These are phyloP conservation scores for Chloroceryle inda DNA, from an alignment of 2,797 vertebrate genomes.

Conservation along the genomic window DNA sequence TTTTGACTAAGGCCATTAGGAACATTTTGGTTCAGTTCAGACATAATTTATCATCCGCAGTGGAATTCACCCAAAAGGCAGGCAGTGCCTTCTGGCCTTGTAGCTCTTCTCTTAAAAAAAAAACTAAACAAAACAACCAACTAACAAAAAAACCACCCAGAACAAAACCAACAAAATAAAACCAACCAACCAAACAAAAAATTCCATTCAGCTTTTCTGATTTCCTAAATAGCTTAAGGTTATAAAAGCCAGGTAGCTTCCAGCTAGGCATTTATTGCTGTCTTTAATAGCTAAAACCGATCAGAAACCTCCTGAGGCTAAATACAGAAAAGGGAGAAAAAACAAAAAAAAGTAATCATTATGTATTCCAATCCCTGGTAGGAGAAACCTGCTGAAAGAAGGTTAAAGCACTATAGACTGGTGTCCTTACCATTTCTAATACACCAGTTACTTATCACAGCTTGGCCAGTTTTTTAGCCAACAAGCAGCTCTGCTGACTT, in stretches of 20 bases:
- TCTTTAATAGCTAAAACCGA: conserved; percentile 55
- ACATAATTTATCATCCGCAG: conserved; percentile 75
- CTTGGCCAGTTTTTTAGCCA: not conserved
- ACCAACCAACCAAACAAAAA: accelerated
- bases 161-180: too few species aligned
- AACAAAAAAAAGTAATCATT: not conserved
- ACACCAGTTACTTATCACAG: not conserved
- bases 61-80: conserved; percentile 72
- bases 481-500: not conserved
- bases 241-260: conserved; percentile 50
- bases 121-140: too few species aligned
- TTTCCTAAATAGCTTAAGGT: conserved; percentile 56
- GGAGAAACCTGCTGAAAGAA: conserved; percentile 17
- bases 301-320: conserved; percentile 55
- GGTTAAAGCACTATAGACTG: not conserved
- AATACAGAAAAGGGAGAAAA: not conserved
- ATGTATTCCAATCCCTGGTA: conserved; percentile 30
- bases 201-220: conserved; percentile 42
- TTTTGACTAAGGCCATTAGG: conserved; percentile 76
- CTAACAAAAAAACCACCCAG: too few species aligned
- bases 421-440: not conserved
- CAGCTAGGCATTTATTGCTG: conserved; percentile 52
- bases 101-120: not conserved
- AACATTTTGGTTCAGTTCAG: conserved; percentile 72
- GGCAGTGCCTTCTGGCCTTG: conserved; percentile 22